Evolutionary conservation across 1,140 invertebrate genomes (phyloP).

Genomic region (Ceratitis capitata): DNA sequence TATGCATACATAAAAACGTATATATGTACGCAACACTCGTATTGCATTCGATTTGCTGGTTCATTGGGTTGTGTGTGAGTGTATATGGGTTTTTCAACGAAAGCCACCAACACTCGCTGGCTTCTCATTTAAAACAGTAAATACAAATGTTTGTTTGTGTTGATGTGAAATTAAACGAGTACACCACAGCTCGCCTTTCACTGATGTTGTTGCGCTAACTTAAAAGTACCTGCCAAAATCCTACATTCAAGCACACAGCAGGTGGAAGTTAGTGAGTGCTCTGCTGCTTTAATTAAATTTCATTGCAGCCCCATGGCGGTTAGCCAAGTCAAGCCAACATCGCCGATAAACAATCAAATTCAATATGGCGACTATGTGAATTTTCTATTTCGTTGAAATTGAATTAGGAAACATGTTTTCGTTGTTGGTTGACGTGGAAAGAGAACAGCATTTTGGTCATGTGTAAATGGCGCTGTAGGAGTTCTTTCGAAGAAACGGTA

Average conservation of each 20-base stretch:
- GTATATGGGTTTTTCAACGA: background rate
- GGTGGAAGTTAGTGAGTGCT: background rate
- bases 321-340: conserved; percentile 11
- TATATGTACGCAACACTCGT: background rate
- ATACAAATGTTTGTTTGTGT: background rate
- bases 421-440: background rate
- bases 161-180: background rate
- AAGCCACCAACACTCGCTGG: background rate
- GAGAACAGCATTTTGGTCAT: too few species aligned
- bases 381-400: background rate
- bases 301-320: background rate
- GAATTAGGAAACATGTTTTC: background rate
- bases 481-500: background rate
- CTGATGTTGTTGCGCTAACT: too few species aligned
- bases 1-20: background rate
- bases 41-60: too few species aligned
- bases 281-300: conserved; percentile 33
- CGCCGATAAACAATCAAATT: conserved; percentile 37
- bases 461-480: background rate
- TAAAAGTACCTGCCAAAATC: background rate
- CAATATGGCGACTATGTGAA: background rate
- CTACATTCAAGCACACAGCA: background rate
- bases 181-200: background rate
- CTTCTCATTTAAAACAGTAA: background rate
- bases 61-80: background rate